Evolutionary conservation across 2,888 invertebrate species (phyloP).

Genomic region (Agonopterix alstromeriana): DNA sequence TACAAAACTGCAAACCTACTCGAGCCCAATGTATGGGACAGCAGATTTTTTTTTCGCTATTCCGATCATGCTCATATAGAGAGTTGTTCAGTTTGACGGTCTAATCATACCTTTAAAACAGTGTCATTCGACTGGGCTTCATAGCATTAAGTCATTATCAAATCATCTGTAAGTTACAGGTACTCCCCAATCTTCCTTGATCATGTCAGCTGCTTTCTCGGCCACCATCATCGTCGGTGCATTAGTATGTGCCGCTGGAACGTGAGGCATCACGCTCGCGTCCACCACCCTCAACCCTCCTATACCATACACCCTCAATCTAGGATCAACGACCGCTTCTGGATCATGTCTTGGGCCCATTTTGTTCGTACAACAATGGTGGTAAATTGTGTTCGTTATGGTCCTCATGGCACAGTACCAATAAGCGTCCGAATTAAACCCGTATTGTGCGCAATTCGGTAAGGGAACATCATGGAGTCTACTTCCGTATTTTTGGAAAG

Average conservation of each 20-base stretch:
- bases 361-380: slow-evolving; percentile 72
- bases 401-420: slow-evolving; percentile 80
- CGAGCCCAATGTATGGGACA: too few relatives aligned
- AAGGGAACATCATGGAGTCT: slow-evolving; percentile 69
- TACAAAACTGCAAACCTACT: too few relatives aligned
- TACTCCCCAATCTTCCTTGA: slow-evolving; percentile 60
- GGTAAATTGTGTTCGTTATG: slow-evolving; percentile 73
- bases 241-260: slow-evolving; percentile 75
- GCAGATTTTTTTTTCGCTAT: too few relatives aligned
- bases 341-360: slow-evolving; percentile 70
- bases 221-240: slow-evolving; percentile 78
- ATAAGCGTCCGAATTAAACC: slow-evolving; percentile 78
- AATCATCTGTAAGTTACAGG: not conserved
- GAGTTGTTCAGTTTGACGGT: too few relatives aligned
- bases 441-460: slow-evolving; percentile 72
- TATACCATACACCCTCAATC: slow-evolving; percentile 67
- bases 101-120: too few relatives aligned
- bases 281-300: slow-evolving; percentile 72
- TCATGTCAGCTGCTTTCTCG: slow-evolving; percentile 75
- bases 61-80: too few relatives aligned
- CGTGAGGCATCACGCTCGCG: slow-evolving; percentile 75
- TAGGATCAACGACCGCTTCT: slow-evolving; percentile 69
- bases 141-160: too few relatives aligned
- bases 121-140: too few relatives aligned
- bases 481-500: slow-evolving; percentile 70